These are phyloP conservation scores for Trinorchestia longiramus DNA, from an alignment of 1,140 invertebrate species.

Conservation along the genomic window DNA sequence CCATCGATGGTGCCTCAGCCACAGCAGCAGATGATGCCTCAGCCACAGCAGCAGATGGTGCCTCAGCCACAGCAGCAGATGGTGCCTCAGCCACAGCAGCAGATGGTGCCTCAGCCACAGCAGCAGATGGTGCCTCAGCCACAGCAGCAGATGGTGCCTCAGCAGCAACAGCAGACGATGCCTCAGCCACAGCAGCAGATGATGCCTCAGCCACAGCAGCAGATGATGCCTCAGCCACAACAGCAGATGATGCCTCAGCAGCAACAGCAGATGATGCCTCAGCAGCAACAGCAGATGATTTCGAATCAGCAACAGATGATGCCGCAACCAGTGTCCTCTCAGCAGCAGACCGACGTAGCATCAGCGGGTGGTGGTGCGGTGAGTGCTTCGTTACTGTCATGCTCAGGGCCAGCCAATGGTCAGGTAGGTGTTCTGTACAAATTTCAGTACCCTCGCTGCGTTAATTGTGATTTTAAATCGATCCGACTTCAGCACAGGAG, in stretches of 20 bases:
- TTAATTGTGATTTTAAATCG: not conserved
- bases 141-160: not conserved
- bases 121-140: conserved; percentile 37
- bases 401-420: not conserved
- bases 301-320: not conserved
- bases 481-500: not conserved
- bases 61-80: not conserved
- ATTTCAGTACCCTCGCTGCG: not conserved
- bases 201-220: not conserved
- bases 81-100: not conserved
- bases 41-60: not conserved
- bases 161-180: not conserved
- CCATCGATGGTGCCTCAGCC: not conserved
- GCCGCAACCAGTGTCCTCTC: not conserved
- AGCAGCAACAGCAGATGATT: too few species aligned
- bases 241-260: not conserved
- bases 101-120: conserved; percentile 12
- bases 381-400: not conserved
- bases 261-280: not conserved
- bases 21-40: not conserved
- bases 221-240: not conserved
- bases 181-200: not conserved
- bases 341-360: not conserved
- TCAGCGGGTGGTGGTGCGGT: not conserved
- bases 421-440: not conserved